Base-by-base conservation (phyloP, 92 coral and sea anemone genomes). In the Montipora capitata region DNA sequence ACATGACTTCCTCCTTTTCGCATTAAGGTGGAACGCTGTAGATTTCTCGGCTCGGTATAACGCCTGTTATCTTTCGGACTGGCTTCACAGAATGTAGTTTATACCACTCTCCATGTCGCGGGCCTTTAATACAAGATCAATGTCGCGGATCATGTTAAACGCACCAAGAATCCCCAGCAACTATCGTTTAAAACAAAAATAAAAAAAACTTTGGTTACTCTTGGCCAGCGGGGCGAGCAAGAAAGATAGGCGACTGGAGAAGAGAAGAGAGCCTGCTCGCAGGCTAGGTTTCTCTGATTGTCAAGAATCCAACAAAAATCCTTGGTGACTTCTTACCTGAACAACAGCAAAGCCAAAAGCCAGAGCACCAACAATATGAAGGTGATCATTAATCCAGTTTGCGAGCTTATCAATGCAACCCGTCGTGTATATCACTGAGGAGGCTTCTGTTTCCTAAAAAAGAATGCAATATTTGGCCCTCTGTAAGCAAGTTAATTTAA, bases 301-400 rank as follows among this genome's bases (percentile, higher is more conserved):
- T 8, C 6, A 5, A n/a, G 14, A 54, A 54, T 8, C 61, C 7
- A 54, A 54, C 14, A 54, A 0, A 54, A 54, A 8, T 8, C 3
- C 12, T 13, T 8, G 13, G 10, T 54, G 13, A 54, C 61, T 54
- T 54, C 61, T 54, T 38, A 95, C 99, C 96, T 96, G 99, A n/a
- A 95, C 61, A 20, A 90, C 74, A 13, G 97, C 98, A 83, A 96
- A 95, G 0, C 98, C 98, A 77, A 95, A 96, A 11, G 96, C 99
- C 20, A 96, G 89, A 40, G 93, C 98, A 18, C 99, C 99, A 76
- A 95, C 84, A 44, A 95, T 84, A 78, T 93, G 90, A 18, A 95
- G 91, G 83, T 96, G 91, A 79, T 92, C 87, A 54, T 90, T 87
- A 51, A 96, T 78, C 99, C 99, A 96, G 83, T 80, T 77, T 7